Evolutionary conservation across 1,140 invertebrate species (phyloP), one percentile per base, ranked within the genome.

Genomic region (Macrobrachium nipponense): DNA sequence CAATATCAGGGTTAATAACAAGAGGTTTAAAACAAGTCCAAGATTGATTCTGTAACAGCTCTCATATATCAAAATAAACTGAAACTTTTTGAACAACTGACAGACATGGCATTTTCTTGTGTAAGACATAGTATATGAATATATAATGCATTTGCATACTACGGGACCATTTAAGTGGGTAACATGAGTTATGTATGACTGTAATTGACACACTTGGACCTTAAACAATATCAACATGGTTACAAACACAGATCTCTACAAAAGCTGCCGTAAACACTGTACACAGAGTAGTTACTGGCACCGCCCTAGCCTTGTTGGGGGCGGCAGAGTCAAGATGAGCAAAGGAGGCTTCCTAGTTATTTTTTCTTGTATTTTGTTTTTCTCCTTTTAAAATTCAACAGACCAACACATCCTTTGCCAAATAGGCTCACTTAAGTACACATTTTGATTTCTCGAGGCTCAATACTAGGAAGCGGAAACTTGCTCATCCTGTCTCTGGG

Each of bases 21-120:
- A 84, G 82, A 84, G 70, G 81, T 61, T 82, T 58, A 84, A 84
- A 86, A 86, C 84, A 80, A 80, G 80, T 82, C 80, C 80, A 82
- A 73, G 68, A 82, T 82, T 82, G 80, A 82, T 82, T 82, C 80
- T 82, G 80, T 82, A 82, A 82, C 80, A 82, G 80, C 80, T 73
- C 70, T 79, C 70, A 80, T 86, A 85, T 86, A 86, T 76, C 84
- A 86, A 86, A 86, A 86, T 86, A 86, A 85, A 86, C 78, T 62
- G 64, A 73, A 72, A 80, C 78, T 70, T 82, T 68, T 82, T 58
- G 58, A 78, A 82, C 80, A 82, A 82, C 80, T 85, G 82, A 78
- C 82, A 84, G 60, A 68, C 76, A 78, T 85, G 73, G 73, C 76
- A 66, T 64, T 64, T 78, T 78, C 78, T 84, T 81, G 60, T 85